Evolutionary conservation across 1,140 invertebrate species (phyloP).

Genomic region (Ceratosolen solmsi): DNA sequence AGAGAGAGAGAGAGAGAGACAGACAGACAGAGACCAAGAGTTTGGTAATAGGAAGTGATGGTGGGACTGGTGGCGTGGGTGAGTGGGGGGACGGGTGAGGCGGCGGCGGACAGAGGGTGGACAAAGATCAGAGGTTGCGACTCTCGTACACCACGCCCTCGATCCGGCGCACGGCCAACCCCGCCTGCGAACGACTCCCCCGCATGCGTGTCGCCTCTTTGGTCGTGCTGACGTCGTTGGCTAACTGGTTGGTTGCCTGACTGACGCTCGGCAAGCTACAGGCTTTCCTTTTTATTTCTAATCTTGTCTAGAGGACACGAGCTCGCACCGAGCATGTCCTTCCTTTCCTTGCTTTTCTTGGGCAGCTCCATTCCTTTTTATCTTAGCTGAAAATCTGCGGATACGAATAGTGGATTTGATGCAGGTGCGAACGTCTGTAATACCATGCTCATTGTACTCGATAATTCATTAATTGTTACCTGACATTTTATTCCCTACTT

Average conservation of each 20-base stretch:
- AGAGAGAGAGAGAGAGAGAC: neutral
- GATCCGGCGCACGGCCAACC: neutral
- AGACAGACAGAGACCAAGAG: neutral
- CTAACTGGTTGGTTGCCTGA: neutral
- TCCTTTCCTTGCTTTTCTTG: no score
- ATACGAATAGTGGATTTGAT: no score
- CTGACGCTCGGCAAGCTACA: neutral
- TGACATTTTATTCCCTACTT: no score
- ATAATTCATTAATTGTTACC: no score
- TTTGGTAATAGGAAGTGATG: neutral
- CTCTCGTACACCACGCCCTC: conserved; percentile 5
- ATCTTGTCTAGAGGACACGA: neutral
- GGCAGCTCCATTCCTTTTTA: no score
- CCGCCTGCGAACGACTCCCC: neutral
- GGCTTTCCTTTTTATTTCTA: neutral
- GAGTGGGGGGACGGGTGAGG: neutral
- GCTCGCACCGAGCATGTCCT: no score
- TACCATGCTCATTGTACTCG: no score
- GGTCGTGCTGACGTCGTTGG: neutral
- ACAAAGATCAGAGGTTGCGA: conserved; percentile 11
- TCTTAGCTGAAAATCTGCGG: no score
- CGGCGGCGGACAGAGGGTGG: no score
- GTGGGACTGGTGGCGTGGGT: neutral
- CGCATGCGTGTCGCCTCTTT: neutral
- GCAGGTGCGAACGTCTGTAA: no score